Base-by-base conservation (phyloP, 1,140 invertebrate genomes). In the Brachionus sp. region DNA sequence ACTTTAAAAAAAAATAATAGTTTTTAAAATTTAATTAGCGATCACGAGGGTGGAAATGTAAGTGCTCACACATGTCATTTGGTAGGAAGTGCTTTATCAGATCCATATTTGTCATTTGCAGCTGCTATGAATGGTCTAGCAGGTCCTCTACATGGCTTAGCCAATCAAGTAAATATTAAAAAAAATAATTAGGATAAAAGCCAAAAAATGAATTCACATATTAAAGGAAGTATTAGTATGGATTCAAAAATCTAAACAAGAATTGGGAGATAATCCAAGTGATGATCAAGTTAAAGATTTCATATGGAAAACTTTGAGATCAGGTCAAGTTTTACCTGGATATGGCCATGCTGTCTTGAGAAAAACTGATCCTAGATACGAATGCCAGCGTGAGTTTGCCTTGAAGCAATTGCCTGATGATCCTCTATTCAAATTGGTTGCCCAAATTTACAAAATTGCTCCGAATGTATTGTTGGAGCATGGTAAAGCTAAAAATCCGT, bases 401-500 rank as follows among this genome's bases (percentile, higher is more conserved):
- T 90, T 95, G 84, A 96, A 97, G 89, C 94, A 98, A 88, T 89
- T 98, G 86, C 95, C 96, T 13, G 92, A 98, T 84, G 96, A 98
- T 88, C 92, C 93, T 5, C 88, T 96, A 77, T 96, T 97, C 91
- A 94, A 95, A 91, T 90, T 97, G 86, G 95, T 97, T 25, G 92
- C 94, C 3, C 93, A 94, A 88, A 80, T 90, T 3, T 98, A 96
- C 92, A 95, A 97, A 88, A 91, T 97, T 42, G 95, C 96, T 64
- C 96, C 96, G 0, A 94, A 95, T 84, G 93, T 98, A 85, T 92
- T 98, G 10, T 91, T 94, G 84, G 95, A 96, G 87, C 93, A 94
- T 84, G 96, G 96, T 86, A 98, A 98, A 90, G 95, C 97, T 7
- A 96, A 96, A 91, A 98, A 98, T 91, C 96, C 96, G 82, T 98